phyloP scores from a whole-genome alignment of 2,113 vertebrate genomes.

The Labeo rohita region DNA sequence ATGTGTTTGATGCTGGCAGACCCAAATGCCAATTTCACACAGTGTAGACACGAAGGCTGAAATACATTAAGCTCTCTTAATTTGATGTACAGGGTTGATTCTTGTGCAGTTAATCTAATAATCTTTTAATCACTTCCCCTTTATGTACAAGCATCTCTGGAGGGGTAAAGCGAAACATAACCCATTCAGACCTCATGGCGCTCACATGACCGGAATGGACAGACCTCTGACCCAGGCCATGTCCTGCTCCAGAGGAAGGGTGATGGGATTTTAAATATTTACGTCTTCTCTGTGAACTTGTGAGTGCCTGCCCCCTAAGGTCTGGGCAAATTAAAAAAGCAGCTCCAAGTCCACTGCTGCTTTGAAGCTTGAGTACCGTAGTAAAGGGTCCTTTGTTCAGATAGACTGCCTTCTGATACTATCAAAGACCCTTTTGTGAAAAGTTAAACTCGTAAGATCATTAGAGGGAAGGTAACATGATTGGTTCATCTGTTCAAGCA shows the following conservation, averaged over 20 bases:
- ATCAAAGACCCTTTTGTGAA: conserved; percentile 41
- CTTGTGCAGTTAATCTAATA: conserved; percentile 41
- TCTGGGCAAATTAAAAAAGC: conserved; percentile 71
- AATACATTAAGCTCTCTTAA: conserved; percentile 33
- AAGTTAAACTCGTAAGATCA: conserved; percentile 36
- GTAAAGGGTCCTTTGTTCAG: conserved; percentile 15
- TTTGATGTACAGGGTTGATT: conserved; percentile 8
- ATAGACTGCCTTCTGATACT: conserved; percentile 28
- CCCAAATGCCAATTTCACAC: neutral
- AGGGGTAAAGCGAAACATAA: conserved; percentile 33
- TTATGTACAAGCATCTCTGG: neutral
- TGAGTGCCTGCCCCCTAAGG: conserved; percentile 66
- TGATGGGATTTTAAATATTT: conserved; percentile 78
- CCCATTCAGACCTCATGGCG: conserved; percentile 54
- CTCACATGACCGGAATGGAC: conserved; percentile 54
- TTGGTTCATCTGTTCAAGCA: neutral
- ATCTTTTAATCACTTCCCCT: conserved; percentile 39
- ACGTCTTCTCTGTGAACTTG: conserved; percentile 60
- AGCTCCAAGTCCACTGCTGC: neutral
- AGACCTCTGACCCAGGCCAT: conserved; percentile 59
- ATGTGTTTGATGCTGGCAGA: conserved; percentile 14
- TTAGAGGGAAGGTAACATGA: neutral
- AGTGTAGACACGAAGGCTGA: conserved; percentile 9
- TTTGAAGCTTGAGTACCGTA: conserved; percentile 34
- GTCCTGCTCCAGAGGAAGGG: conserved; percentile 57